Evolutionary conservation across 2,888 invertebrate species (phyloP).

Genomic region (Sarcophaga variegata): DNA sequence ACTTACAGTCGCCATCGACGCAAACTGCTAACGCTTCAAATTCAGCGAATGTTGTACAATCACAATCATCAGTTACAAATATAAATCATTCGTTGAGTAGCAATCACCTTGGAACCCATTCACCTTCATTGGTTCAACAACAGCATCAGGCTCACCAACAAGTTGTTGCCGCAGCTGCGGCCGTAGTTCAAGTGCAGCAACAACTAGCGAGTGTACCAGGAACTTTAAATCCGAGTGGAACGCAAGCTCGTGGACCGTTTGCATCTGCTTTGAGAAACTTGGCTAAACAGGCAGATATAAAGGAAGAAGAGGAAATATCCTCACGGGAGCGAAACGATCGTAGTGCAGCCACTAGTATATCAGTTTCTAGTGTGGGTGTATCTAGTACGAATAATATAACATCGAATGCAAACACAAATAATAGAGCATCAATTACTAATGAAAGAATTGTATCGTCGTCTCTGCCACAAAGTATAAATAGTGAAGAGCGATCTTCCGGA

Average conservation of each 20-base stretch:
- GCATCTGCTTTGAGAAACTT: constrained; percentile 95
- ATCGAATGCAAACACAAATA: constrained; percentile 79
- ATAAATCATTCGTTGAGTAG: constrained; percentile 77
- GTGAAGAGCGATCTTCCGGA: constrained; percentile 75
- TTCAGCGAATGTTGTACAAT: constrained; percentile 68
- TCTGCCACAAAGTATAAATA: constrained; percentile 65
- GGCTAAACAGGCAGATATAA: constrained; percentile 94
- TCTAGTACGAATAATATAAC: constrained; percentile 74
- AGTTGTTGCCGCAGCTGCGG: constrained; percentile 78
- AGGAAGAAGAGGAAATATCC: constrained; percentile 84
- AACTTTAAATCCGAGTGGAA: constrained; percentile 81
- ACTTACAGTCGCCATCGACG: constrained; percentile 78
- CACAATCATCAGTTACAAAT: constrained; percentile 68
- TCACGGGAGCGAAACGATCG: constrained; percentile 74
- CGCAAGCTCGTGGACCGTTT: constrained; percentile 88
- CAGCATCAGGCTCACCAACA: constrained; percentile 77
- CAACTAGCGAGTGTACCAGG: constrained; percentile 77
- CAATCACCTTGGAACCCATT: constrained; percentile 79
- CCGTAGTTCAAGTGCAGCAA: constrained; percentile 75
- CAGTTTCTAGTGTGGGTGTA: constrained; percentile 36
- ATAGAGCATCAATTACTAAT: constrained; percentile 66
- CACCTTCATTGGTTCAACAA: constrained; percentile 76
- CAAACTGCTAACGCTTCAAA: constrained; percentile 65
- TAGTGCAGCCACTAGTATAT: constrained; percentile 48
- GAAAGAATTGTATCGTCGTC: constrained; percentile 72